A percentile compares a stretch with the other conserved stretches of the same genome.
Evolutionary conservation across 2,113 vertebrate species (phyloP).

Genomic region (Zonotrichia leucophrys): DNA sequence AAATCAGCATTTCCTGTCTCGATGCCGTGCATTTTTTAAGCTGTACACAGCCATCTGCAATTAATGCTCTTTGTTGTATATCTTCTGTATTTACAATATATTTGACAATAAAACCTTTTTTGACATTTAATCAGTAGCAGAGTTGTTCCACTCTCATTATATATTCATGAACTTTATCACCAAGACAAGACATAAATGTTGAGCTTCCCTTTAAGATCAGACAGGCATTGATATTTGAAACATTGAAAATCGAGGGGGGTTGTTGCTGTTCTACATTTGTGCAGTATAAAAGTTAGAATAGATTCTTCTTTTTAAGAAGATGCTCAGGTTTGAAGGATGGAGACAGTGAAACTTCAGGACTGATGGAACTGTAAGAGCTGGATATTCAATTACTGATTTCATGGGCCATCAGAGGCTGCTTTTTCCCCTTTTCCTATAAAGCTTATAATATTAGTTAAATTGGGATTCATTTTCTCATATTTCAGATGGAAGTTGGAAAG

Average conservation of each 20-base stretch:
- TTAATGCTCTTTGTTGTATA: slow-evolving; percentile 57
- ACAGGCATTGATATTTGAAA: slow-evolving; percentile 13
- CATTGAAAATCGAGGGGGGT: background rate
- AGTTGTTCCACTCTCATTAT: slow-evolving; percentile 58
- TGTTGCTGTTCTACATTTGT: background rate
- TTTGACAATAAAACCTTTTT: slow-evolving; percentile 66
- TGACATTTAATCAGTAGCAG: slow-evolving; percentile 65
- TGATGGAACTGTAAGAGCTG: background rate
- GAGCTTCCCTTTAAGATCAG: slow-evolving; percentile 38
- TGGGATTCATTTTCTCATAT: background rate
- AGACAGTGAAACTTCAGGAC: background rate
- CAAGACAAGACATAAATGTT: slow-evolving; percentile 58
- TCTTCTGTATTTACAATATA: slow-evolving; percentile 52
- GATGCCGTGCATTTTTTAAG: background rate
- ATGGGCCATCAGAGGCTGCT: background rate
- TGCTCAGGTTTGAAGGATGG: background rate
- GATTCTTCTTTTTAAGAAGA: background rate
- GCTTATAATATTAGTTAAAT: background rate
- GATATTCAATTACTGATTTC: background rate
- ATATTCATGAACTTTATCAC: slow-evolving; percentile 65
- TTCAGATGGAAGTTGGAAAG: background rate
- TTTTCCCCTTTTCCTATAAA: background rate
- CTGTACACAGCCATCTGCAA: slow-evolving; percentile 4
- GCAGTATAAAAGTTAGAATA: background rate
- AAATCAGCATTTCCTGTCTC: background rate